Evolutionary conservation across 2,888 invertebrate genomes (phyloP), one percentile per base, ranked within the genome.

Genomic region (Tanytarsus gracilentus): DNA sequence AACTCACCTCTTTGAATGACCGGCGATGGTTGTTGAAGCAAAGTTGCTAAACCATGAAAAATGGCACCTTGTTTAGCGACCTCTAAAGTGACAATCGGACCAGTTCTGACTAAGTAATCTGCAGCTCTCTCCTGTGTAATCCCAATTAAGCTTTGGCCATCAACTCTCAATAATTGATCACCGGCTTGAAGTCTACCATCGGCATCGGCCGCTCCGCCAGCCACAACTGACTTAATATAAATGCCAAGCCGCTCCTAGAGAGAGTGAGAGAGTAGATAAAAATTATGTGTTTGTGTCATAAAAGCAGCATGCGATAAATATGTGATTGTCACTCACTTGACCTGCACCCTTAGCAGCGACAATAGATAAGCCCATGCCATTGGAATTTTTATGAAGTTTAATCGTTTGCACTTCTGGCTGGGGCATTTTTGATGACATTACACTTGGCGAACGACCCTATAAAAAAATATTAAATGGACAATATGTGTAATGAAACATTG

Each of bases 181-280:
- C 99, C 99, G 63, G 96, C 94, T 67, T 93, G 89, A 62, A 99
- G 77, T 53, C 97, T 81, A 1, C 97, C 96, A 77, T 99, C 97
- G 61, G 86, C 84, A 71, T 91, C 91, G 3, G 92, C 92, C 62
- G 92, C 91, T 39, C 92, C 92, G 61, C 91, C 95, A 63, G 93
- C 86, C 36, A 99, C 97, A 26, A 99, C 97, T 18, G 96, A 96
- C 77, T 99, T 99, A 65, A 99, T 95, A 77, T 98, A 99, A 71
- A 99, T 99, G 49, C 99, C 98, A 63, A 94, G 78, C 66, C 92
- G 84, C 67, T 83, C 82, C 69, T 63, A 14, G 14, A 39, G 6
- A 26, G 25, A 6, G 4, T 27, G 8, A 27, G 11, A 23, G 2
- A 39, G 25, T 4, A 27, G 36, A 14, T 50, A 18, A 9, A 48